Base-by-base conservation (phyloP, 2,113 vertebrate species). In the Alligator sinensis region DNA sequence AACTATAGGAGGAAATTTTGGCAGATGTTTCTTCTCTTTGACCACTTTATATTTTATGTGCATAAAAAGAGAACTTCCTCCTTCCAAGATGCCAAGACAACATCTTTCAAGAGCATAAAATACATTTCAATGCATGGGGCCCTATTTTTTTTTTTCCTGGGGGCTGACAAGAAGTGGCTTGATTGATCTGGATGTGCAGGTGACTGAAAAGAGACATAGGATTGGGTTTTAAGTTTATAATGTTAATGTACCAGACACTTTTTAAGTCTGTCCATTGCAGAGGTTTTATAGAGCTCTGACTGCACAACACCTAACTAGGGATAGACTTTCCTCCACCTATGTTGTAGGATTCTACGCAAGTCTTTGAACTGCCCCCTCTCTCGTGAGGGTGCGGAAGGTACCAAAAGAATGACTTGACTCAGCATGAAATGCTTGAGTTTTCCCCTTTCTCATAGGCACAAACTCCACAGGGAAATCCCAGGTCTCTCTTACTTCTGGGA, bases 1-100 rank as follows among this genome's bases (percentile, higher is more conserved):
- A 78, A 72, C 83, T 80, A 24, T 62, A 62, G 24, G 10, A 62
- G 25, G 22, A 62, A 62, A 21, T 62, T 62, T 25, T 24, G 86
- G n/a, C 27, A 63, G 87, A 55, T 62, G 76, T 30, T 92, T 81
- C 86, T 74, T 84, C 61, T 91, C 93, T 61, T 24, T 88, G 25
- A 87, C 18, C 81, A 81, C 77, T 74, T 80, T 70, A 58, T 59
- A 28, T 54, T 77, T 79, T 64, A 24, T 77, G 9, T 62, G 61
- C 21, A 62, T 62, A 47, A 62, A 62, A 9, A 24, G 61, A 62
- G 61, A 11, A 62, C 24, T 62, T 62, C 9, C 22, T 62, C 10
- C 24, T 62, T 62, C 17, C 4, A 25, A 19, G 22, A 9, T 62
- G 21, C 24, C 61, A 17, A 62, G 22, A 21, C 61, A 62, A 62